Conservation (phyloP, 2,113 vertebrate genomes). For the Panurus biarmicus region DNA sequence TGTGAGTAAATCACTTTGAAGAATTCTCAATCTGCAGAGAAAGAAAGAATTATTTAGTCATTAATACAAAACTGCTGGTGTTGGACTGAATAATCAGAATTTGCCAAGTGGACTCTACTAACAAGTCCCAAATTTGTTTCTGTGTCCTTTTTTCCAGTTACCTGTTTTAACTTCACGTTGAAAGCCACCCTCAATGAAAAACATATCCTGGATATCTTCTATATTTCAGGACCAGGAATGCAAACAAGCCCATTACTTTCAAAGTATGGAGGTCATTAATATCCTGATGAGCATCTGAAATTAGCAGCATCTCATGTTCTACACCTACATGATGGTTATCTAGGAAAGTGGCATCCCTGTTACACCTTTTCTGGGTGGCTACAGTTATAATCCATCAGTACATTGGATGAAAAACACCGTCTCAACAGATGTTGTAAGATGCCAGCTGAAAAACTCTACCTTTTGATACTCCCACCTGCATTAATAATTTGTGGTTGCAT, state of each 20-base stretch:
- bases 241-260: constrained; percentile 15
- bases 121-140: background rate
- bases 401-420: constrained; percentile 17
- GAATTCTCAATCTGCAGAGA: constrained; percentile 3
- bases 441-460: constrained; percentile 28
- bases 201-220: background rate
- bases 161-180: background rate
- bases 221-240: background rate
- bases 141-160: background rate
- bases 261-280: constrained; percentile 29
- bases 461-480: constrained; percentile 60
- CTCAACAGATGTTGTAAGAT: constrained; percentile 22
- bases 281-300: constrained; percentile 48
- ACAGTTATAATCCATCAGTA: background rate
- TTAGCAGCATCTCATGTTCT: constrained; percentile 37
- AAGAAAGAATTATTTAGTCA: background rate
- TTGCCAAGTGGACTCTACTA: background rate
- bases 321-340: constrained; percentile 49
- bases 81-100: background rate
- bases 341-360: constrained; percentile 20
- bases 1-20: constrained; percentile 19
- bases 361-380: background rate
- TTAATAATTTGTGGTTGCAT: constrained; percentile 31
- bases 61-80: background rate
- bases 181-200: background rate